Percentiles rank a stretch among this genome's conserved stretches.
phyloP scores from a whole-genome alignment of 2,797 vertebrate genomes.

The Brotula barbata region DNA sequence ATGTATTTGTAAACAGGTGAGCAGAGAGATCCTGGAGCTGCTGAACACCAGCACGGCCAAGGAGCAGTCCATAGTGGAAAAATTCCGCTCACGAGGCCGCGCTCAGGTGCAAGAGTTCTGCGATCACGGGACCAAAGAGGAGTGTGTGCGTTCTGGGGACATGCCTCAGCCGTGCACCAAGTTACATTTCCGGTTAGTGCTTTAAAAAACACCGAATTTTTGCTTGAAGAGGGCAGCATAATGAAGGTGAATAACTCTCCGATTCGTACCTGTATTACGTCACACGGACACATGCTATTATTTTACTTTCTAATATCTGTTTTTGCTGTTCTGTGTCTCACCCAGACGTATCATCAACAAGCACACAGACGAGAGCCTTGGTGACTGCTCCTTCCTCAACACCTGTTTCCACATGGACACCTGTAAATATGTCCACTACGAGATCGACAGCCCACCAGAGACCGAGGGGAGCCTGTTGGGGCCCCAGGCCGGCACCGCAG shows the following conservation, averaged over 20 bases:
- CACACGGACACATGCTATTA: no score
- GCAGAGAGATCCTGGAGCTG: constrained; percentile 93
- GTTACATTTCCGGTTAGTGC: constrained; percentile 89
- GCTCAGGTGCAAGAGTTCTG: constrained; percentile 97
- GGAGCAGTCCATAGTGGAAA: constrained; percentile 95
- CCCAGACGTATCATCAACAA: constrained; percentile 93
- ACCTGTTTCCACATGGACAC: constrained; percentile 98
- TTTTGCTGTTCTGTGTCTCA: not conserved
- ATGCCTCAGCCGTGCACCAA: constrained; percentile 87
- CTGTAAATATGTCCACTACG: constrained; percentile 95
- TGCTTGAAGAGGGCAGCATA: no score
- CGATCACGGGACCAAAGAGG: constrained; percentile 94
- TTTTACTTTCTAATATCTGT: not conserved
- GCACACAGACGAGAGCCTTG: constrained; percentile 92
- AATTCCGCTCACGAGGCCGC: constrained; percentile 90
- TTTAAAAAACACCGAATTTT: no score
- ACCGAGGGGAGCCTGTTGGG: constrained; percentile 75
- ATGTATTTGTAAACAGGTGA: constrained; percentile 77
- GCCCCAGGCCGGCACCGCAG: constrained; percentile 72
- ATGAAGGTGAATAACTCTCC: no score
- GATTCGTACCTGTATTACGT: no score
- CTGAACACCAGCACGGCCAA: constrained; percentile 93
- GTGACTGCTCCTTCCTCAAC: constrained; percentile 96
- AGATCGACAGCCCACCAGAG: constrained; percentile 89
- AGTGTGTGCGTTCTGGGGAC: constrained; percentile 87